Percentiles rank a stretch among this genome's conserved stretches.
Conservation (phyloP, 2,113 vertebrate species). For the Miniopterus natalensis region DNA sequence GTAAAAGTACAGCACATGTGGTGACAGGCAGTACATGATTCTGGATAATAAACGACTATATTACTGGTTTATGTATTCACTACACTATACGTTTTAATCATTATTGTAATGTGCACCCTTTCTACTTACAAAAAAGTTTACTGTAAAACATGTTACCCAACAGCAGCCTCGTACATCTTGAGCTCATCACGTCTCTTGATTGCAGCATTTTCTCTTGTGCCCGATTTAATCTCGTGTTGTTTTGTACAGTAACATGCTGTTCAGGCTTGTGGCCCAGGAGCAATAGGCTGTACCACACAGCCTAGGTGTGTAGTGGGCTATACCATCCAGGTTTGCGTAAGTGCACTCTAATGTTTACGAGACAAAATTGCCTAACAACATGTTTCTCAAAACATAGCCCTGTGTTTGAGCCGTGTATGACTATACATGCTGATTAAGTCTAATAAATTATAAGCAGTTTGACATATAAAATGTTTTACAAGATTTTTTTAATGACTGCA, state of each 20-base stretch:
- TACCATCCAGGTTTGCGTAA: neutral
- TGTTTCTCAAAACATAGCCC: neutral
- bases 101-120: neutral
- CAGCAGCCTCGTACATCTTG: neutral
- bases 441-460: neutral
- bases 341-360: neutral
- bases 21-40: no score
- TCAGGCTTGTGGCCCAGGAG: neutral
- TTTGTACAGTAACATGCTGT: neutral
- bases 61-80: neutral
- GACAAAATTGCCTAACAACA: neutral
- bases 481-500: neutral
- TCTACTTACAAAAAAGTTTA: neutral
- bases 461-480: neutral
- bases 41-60: neutral
- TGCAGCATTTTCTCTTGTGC: neutral
- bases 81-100: neutral
- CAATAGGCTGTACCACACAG: neutral
- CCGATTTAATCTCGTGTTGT: neutral
- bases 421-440: neutral
- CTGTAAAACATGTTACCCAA: neutral
- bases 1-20: neutral
- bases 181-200: neutral
- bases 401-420: neutral
- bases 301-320: neutral